Evolutionary conservation across 2,113 vertebrate genomes (phyloP).

Genomic region (Patagioenas fasciata): DNA sequence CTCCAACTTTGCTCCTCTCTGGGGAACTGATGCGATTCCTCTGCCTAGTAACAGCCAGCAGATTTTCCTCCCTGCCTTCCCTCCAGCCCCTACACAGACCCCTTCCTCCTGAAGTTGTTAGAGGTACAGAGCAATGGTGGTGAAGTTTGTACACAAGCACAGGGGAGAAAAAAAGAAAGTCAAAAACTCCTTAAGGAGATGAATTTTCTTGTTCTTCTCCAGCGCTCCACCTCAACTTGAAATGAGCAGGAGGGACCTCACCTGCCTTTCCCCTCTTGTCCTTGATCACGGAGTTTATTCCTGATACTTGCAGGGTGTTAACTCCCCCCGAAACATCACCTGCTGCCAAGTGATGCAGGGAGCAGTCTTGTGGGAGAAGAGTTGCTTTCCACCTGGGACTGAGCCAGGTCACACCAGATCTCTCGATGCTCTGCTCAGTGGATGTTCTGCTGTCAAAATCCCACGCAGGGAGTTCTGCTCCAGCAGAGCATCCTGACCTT

Average conservation of each 20-base stretch:
- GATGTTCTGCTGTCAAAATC: neutral
- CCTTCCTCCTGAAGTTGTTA: neutral
- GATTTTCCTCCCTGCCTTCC: neutral
- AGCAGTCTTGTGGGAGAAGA: neutral
- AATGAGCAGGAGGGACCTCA: neutral
- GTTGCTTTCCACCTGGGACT: neutral
- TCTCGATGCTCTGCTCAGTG: neutral
- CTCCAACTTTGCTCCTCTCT: neutral
- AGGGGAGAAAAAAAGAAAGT: rapidly evolving
- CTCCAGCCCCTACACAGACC: neutral
- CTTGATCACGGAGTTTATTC: neutral
- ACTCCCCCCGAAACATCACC: rapidly evolving
- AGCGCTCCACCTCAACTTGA: neutral
- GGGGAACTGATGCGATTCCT: constrained; percentile 22
- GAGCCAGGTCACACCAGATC: neutral
- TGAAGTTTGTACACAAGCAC: neutral
- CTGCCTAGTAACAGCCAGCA: constrained; percentile 8
- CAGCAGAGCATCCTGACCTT: neutral
- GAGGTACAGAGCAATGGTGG: neutral
- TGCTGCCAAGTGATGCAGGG: neutral
- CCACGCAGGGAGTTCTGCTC: neutral
- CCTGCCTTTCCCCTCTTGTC: neutral
- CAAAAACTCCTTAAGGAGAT: neutral
- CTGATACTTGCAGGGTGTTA: neutral
- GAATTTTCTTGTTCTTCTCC: neutral